Percentiles rank a stretch among this genome's conserved stretches.
Conservation (phyloP, 2,888 invertebrate species). For the Argyresthia albistria region DNA sequence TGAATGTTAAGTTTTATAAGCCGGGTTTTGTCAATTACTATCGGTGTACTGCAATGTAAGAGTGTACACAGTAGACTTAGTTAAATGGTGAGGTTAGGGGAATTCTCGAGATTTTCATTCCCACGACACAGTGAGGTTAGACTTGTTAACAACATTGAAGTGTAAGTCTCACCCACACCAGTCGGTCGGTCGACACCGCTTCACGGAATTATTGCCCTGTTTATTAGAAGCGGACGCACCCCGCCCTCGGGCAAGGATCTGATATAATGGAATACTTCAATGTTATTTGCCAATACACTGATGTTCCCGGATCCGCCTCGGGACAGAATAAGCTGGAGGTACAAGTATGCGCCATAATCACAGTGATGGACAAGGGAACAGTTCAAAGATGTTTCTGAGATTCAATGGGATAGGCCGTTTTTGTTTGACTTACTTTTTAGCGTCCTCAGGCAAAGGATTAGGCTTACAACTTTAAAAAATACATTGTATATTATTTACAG, state of each 20-base stretch:
- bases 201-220: conserved; percentile 46
- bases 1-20: too few species aligned
- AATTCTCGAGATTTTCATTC: too few species aligned
- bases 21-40: too few species aligned
- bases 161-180: not conserved
- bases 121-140: not conserved
- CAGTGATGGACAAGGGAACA: conserved; percentile 25
- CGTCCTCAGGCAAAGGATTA: not conserved
- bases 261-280: conserved; percentile 70
- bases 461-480: not conserved
- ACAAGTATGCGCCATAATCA: conserved; percentile 31
- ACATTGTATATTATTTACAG: not conserved
- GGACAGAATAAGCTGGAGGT: conserved; percentile 53
- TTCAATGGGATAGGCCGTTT: not conserved
- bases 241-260: conserved; percentile 50
- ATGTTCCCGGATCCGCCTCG: conserved; percentile 49
- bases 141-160: not conserved
- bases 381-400: not conserved
- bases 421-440: not conserved
- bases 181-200: not conserved
- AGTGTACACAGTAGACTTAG: too few species aligned
- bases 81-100: too few species aligned
- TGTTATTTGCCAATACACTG: conserved; percentile 65
- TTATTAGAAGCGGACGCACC: conserved; percentile 61
- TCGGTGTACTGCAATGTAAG: too few species aligned